Evolutionary conservation across 1,140 invertebrate genomes (phyloP).

Genomic region (Mesaphorura yosii): DNA sequence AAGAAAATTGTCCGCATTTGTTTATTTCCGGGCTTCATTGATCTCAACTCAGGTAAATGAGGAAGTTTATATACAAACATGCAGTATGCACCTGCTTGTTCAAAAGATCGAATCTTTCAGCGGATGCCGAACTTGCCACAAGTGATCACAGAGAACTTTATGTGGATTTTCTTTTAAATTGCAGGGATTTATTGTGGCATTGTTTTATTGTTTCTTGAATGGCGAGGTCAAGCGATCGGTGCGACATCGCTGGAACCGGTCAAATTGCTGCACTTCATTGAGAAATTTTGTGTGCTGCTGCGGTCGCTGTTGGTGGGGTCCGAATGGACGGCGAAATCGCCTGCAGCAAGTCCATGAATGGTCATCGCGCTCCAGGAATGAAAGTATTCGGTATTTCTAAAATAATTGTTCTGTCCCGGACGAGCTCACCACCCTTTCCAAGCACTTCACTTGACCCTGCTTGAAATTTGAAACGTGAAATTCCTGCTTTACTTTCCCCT

Average conservation of each 20-base stretch:
- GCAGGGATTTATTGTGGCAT: slow-evolving; percentile 69
- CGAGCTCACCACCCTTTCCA: no score
- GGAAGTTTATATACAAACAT: not conserved
- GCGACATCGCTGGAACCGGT: slow-evolving; percentile 58
- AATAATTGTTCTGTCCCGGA: no score
- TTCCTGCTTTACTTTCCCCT: no score
- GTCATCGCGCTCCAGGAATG: slow-evolving; percentile 61
- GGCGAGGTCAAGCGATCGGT: slow-evolving; percentile 77
- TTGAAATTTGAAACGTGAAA: no score
- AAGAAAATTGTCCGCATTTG: slow-evolving; percentile 15
- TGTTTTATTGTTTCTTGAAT: slow-evolving; percentile 86
- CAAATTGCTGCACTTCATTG: not conserved
- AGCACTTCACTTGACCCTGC: no score
- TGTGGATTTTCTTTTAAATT: slow-evolving; percentile 9
- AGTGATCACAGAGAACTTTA: no score
- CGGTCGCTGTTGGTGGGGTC: slow-evolving; percentile 3
- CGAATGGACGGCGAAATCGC: not conserved
- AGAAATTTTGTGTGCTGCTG: no score
- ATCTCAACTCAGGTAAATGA: slow-evolving; percentile 64
- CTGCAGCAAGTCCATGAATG: slow-evolving; percentile 42
- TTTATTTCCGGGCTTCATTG: slow-evolving; percentile 53
- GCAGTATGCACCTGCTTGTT: not conserved
- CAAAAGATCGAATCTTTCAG: no score
- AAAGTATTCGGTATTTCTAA: slow-evolving; percentile 59
- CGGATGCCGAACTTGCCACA: no score